phyloP scores from a whole-genome alignment of 1,140 invertebrate species.

The Pantala flavescens region DNA sequence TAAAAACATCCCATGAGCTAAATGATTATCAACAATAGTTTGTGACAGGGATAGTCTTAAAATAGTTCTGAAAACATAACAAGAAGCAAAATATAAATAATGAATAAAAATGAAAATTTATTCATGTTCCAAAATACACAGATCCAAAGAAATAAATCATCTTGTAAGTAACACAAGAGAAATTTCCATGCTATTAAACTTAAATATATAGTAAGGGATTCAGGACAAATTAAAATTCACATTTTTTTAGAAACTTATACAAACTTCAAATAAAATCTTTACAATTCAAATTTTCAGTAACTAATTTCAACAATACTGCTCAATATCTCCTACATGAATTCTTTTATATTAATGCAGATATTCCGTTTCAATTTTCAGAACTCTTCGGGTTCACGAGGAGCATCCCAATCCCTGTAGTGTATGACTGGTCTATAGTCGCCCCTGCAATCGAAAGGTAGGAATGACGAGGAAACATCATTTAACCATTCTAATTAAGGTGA shows the following conservation, averaged over 20 bases:
- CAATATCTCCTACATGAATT: background rate
- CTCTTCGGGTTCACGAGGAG: constrained; percentile 75
- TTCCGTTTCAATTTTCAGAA: constrained; percentile 36
- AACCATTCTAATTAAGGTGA: constrained; percentile 20
- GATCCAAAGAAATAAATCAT: too few relatives aligned
- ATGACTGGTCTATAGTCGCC: constrained; percentile 73
- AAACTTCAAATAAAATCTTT: background rate
- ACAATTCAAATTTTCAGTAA: background rate
- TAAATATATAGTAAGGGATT: too few relatives aligned
- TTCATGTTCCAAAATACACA: too few relatives aligned
- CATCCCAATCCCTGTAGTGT: constrained; percentile 84
- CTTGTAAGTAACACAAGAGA: too few relatives aligned
- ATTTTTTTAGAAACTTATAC: background rate
- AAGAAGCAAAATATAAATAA: too few relatives aligned
- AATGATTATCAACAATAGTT: too few relatives aligned
- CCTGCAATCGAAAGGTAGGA: constrained; percentile 31
- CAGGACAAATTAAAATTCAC: background rate
- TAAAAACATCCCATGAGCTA: too few relatives aligned
- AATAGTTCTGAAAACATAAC: too few relatives aligned
- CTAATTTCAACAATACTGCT: background rate
- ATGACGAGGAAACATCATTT: constrained; percentile 26
- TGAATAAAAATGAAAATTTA: too few relatives aligned
- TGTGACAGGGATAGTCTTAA: too few relatives aligned
- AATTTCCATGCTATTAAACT: too few relatives aligned
- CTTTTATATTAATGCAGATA: background rate